phyloP scores from a whole-genome alignment of 1,140 invertebrate genomes.

The Drosophila mojavensis region DNA sequence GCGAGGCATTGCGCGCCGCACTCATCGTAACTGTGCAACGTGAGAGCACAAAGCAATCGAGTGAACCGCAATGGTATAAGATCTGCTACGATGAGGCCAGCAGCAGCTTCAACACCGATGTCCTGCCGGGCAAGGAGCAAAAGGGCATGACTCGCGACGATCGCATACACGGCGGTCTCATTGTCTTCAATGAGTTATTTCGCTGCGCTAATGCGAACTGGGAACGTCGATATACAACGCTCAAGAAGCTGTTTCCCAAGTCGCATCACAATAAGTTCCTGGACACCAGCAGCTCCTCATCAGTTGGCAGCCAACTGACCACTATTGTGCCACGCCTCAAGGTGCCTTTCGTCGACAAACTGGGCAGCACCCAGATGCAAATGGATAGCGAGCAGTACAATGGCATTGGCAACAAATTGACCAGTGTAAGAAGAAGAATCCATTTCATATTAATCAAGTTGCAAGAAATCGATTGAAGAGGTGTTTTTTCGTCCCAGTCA shows the following conservation, averaged over 20 bases:
- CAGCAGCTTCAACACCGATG: constrained; percentile 90
- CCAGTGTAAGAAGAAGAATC: constrained; percentile 56
- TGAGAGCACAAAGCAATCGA: constrained; percentile 95
- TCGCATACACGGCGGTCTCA: constrained; percentile 94
- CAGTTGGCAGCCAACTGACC: constrained; percentile 59
- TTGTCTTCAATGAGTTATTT: constrained; percentile 97
- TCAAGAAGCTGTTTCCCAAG: constrained; percentile 85
- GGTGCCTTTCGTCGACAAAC: constrained; percentile 81
- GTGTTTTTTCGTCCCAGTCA: background rate
- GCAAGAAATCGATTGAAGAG: background rate
- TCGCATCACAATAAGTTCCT: constrained; percentile 82
- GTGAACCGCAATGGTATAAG: constrained; percentile 95
- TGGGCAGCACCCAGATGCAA: constrained; percentile 68
- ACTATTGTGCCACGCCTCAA: constrained; percentile 83
- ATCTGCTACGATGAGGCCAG: constrained; percentile 96
- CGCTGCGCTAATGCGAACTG: constrained; percentile 95
- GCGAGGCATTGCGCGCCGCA: constrained; percentile 95
- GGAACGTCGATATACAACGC: constrained; percentile 91
- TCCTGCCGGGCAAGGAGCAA: constrained; percentile 86
- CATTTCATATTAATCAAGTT: background rate
- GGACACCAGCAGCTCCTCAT: constrained; percentile 47
- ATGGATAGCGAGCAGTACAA: constrained; percentile 71
- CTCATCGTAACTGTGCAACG: constrained; percentile 97
- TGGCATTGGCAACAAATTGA: constrained; percentile 62
- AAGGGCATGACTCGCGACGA: constrained; percentile 94